A percentile compares a stretch with the other conserved stretches of the same genome.
Evolutionary conservation across 2,113 vertebrate species (phyloP).

Genomic region (Micronycteris hirsuta): DNA sequence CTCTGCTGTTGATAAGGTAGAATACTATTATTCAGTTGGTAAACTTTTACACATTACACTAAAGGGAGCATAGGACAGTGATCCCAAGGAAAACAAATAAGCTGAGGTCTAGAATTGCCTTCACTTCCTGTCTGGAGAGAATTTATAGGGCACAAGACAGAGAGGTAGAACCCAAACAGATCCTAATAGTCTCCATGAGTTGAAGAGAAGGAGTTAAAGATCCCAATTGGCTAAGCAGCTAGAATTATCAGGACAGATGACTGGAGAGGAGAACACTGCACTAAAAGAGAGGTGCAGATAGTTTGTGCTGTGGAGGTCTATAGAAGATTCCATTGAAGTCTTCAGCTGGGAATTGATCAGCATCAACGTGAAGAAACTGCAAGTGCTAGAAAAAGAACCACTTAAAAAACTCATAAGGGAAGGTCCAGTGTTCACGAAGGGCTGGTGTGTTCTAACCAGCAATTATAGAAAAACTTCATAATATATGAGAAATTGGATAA

Average conservation of each 20-base stretch:
- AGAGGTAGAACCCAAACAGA: not conserved
- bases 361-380: not conserved
- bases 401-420: not conserved
- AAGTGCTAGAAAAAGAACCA: not conserved
- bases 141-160: not conserved
- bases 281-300: not conserved
- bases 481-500: not conserved
- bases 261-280: not conserved
- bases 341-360: not conserved
- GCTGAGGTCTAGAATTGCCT: not conserved
- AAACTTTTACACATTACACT: not conserved
- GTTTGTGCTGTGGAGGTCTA: not conserved
- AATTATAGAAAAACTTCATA: not conserved
- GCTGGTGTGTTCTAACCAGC: not conserved
- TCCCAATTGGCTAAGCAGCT: not conserved
- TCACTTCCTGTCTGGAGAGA: not conserved
- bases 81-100: not conserved
- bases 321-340: not conserved
- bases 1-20: not conserved
- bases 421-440: not conserved
- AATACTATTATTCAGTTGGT: not conserved
- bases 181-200: not conserved
- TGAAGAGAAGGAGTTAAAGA: not conserved
- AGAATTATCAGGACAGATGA: not conserved
- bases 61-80: not conserved